phyloP scores from a whole-genome alignment of 2,797 vertebrate species.

The Sylvia borin region DNA sequence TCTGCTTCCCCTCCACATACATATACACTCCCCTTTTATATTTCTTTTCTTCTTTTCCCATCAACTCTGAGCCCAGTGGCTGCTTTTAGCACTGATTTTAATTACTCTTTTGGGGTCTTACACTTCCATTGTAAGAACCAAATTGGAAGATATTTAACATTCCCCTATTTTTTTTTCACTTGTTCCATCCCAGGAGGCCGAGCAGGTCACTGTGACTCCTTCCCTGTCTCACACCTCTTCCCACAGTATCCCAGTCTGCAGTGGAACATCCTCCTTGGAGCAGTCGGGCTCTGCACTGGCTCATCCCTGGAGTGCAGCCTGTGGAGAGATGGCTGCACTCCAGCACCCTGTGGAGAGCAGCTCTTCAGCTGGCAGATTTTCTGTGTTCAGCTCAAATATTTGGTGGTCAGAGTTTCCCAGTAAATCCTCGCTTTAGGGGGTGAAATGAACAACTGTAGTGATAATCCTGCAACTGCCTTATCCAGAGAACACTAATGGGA shows the following conservation, averaged over 20 bases:
- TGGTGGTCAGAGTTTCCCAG: background rate
- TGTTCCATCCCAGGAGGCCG: background rate
- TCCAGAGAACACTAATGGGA: background rate
- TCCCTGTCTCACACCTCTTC: background rate
- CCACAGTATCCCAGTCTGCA: background rate
- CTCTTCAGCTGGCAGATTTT: background rate
- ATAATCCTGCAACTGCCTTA: background rate
- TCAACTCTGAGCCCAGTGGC: background rate
- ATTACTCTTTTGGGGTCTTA: slow-evolving; percentile 21
- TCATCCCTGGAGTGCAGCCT: background rate
- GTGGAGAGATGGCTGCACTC: background rate
- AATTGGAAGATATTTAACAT: background rate
- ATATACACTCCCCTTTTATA: background rate
- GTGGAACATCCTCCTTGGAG: rapidly evolving
- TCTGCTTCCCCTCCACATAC: background rate
- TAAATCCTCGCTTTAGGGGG: background rate
- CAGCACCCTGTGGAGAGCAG: background rate
- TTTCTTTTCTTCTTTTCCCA: background rate
- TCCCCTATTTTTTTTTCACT: background rate
- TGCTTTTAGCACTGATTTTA: slow-evolving; percentile 26
- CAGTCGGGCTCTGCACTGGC: background rate
- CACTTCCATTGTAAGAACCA: background rate
- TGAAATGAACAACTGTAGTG: background rate
- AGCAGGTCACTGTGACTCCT: background rate
- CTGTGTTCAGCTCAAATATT: background rate